Evolutionary conservation across 2,113 vertebrate species (phyloP), one percentile per base, ranked within the genome.

Genomic region (Otocyon megalotis): DNA sequence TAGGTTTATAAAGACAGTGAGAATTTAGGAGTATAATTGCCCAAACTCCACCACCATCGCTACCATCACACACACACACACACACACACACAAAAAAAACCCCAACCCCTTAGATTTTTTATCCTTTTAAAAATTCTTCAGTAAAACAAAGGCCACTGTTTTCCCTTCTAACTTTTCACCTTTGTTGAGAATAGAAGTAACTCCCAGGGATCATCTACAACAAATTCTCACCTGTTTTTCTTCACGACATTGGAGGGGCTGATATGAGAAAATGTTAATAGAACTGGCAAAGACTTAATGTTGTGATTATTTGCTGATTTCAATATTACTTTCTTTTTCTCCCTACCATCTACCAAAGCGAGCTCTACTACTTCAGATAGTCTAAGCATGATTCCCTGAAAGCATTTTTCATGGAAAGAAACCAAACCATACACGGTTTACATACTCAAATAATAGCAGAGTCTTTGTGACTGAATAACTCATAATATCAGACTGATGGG

Each of bases 181-280:
- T 93, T 69, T 87, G 54, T 72, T 95, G 58, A 87, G 43, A 88
- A 54, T 81, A 91, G 96, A 83, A 93, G 58, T 50, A 93, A 95
- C 19, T 63, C 24, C 22, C 88, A 88, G 9, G 35, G 24, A 54
- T 93, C 67, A 86, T 50, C 79, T 74, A 74, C 8, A 93, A 88
- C 28, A 90, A 69, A 80, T 88, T 86, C 50, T 82, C 14, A 88
- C 16, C 74, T 89, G 53, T 16, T 72, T 86, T 88, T 91, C 54
- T 89, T 84, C 37, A 60, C 54, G 37, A 62, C 54, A 85, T 32
- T 71, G n/a, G 62, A 3, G 91, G 50, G 72, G 54, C 37, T 88
- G 54, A 89, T 74, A 82, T 58, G 53, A 86, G 58, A 90, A 88
- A 87, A 84, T 79, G 17, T 63, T 80, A 54, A 79, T 5, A 82